phyloP scores from a whole-genome alignment of 2,113 vertebrate genomes.

The Podarcis raffonei region DNA sequence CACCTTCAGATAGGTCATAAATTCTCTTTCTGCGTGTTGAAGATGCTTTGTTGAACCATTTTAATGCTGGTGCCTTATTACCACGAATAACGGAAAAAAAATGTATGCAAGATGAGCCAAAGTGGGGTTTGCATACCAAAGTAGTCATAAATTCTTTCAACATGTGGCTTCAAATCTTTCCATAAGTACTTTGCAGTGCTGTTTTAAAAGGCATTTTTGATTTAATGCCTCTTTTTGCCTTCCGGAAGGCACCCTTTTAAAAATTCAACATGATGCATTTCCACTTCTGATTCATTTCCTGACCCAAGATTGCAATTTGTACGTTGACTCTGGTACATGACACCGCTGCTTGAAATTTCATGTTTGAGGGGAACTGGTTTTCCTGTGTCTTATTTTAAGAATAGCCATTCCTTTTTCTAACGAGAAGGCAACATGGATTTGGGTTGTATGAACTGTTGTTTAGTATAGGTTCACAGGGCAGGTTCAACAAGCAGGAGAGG shows the following conservation, averaged over 20 bases:
- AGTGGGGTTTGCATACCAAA: constrained; percentile 32
- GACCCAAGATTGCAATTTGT: constrained; percentile 31
- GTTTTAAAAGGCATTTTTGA: constrained; percentile 46
- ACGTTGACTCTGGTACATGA: constrained; percentile 15
- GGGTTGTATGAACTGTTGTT: not conserved
- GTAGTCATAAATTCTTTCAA: constrained; percentile 40
- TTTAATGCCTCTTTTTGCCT: constrained; percentile 30
- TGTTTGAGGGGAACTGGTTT: constrained; percentile 24
- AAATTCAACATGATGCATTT: constrained; percentile 18
- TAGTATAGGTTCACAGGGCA: not conserved
- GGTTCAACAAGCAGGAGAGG: not conserved
- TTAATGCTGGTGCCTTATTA: constrained; percentile 29
- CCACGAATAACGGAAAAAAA: constrained; percentile 22
- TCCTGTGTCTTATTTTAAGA: not conserved
- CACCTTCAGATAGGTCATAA: not conserved
- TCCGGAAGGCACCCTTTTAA: constrained; percentile 11
- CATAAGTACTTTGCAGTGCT: constrained; percentile 30
- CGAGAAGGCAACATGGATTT: constrained; percentile 23
- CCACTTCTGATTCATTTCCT: constrained; percentile 35
- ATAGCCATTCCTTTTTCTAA: constrained; percentile 4
- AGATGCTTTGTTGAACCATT: constrained; percentile 29
- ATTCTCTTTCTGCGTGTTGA: constrained; percentile 31
- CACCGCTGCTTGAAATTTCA: not conserved
- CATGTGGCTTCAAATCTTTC: constrained; percentile 39
- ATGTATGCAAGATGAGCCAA: constrained; percentile 34